Percentiles rank a stretch among this genome's conserved stretches.
Evolutionary conservation across 2,888 invertebrate genomes (phyloP).

Genomic region (Linyphia triangularis): DNA sequence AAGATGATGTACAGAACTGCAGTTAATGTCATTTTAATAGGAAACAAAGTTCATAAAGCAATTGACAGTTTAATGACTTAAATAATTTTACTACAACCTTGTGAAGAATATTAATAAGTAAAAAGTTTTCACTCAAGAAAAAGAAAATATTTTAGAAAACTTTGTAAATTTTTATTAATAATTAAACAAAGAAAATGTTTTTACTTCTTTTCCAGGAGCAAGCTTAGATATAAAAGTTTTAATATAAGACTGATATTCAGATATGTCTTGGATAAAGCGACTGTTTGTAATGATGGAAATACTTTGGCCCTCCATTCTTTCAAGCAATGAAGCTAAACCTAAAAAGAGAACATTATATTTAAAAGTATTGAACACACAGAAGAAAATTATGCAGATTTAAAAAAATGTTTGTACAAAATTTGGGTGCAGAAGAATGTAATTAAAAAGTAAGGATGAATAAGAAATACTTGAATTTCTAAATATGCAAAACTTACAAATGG

Average conservation of each 20-base stretch:
- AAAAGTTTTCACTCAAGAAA: background rate
- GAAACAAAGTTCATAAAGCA: too few species aligned
- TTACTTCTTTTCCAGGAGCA: slow-evolving; percentile 35
- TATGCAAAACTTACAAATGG: slow-evolving; percentile 33
- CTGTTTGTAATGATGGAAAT: slow-evolving; percentile 27
- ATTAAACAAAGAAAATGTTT: background rate
- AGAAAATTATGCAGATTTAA: too few species aligned
- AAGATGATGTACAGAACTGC: too few species aligned
- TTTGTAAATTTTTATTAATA: background rate
- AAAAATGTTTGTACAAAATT: background rate
- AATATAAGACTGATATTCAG: slow-evolving; percentile 16
- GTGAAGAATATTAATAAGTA: too few species aligned
- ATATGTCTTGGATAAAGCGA: slow-evolving; percentile 49
- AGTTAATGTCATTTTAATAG: too few species aligned
- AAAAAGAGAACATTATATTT: background rate
- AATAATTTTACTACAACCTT: too few species aligned
- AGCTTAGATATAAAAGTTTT: slow-evolving; percentile 32
- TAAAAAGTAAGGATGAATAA: background rate
- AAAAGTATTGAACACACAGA: too few species aligned
- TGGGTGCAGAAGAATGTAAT: background rate
- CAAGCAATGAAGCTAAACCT: slow-evolving; percentile 40
- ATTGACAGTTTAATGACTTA: too few species aligned
- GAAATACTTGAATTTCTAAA: background rate
- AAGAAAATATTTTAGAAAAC: background rate
- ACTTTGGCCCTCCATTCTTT: slow-evolving; percentile 11